Conservation (phyloP, 2,888 invertebrate genomes). For the Yponomeuta cagnagella region DNA sequence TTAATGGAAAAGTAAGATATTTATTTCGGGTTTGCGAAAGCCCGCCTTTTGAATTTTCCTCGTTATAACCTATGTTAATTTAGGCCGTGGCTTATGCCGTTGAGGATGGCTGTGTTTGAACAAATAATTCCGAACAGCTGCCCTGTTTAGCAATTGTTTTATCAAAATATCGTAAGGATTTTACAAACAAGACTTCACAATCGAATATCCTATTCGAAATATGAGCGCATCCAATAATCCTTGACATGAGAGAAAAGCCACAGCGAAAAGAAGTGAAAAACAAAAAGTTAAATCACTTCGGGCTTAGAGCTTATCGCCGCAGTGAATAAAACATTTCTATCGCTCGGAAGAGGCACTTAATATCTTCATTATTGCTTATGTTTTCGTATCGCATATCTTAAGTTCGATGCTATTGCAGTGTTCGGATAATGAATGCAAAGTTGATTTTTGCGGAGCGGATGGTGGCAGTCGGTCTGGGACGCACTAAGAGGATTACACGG, state of each 20-base stretch:
- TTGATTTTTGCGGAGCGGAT: slow-evolving; percentile 17
- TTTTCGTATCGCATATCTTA: slow-evolving; percentile 10
- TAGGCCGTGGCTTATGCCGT: slow-evolving; percentile 35
- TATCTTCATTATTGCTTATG: slow-evolving; percentile 2
- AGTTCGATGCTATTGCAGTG: slow-evolving; percentile 16
- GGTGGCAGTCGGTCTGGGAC: slow-evolving; percentile 15
- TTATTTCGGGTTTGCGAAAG: slow-evolving; percentile 61
- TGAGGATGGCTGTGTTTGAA: slow-evolving; percentile 37
- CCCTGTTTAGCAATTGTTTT: slow-evolving; percentile 2
- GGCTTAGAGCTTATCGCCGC: not conserved
- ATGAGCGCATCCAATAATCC: not conserved
- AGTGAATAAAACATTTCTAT: slow-evolving; percentile 2
- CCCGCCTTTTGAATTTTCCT: slow-evolving; percentile 54
- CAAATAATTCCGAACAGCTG: not conserved
- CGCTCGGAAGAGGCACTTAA: not conserved
- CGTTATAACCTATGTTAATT: slow-evolving; percentile 38
- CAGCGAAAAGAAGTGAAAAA: not conserved
- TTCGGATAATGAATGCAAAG: slow-evolving; percentile 17
- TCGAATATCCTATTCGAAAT: not conserved
- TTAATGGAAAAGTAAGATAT: slow-evolving; percentile 43
- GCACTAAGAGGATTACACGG: slow-evolving; percentile 25
- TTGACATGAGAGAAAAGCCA: slow-evolving; percentile 3
- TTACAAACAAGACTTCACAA: not conserved
- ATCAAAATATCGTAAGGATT: not conserved
- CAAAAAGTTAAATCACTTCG: slow-evolving; percentile 1